phyloP scores from a whole-genome alignment of 2,888 invertebrate species.

The Zygogramma bicolorata region DNA sequence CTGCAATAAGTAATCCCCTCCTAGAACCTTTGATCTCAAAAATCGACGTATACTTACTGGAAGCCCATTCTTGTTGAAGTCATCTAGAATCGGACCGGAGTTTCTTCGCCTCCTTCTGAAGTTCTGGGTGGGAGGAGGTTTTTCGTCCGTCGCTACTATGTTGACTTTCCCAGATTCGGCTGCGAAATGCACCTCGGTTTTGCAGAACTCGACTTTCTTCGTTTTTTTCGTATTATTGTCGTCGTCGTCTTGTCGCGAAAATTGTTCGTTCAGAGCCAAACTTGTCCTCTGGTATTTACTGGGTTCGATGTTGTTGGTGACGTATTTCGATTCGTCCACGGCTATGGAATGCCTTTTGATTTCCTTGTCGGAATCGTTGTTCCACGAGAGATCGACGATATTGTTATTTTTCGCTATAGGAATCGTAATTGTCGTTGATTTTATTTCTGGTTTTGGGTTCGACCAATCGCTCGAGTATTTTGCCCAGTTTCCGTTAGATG shows the following conservation, averaged over 20 bases:
- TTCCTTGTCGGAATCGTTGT: conserved; percentile 52
- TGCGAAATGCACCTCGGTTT: conserved; percentile 89
- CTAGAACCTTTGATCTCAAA: no score
- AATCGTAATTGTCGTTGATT: conserved; percentile 63
- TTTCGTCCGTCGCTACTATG: conserved; percentile 89
- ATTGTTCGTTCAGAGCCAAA: conserved; percentile 53
- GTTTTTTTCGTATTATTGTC: conserved; percentile 66
- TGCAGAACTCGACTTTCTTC: conserved; percentile 88
- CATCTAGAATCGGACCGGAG: conserved; percentile 65
- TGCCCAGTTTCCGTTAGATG: conserved; percentile 28
- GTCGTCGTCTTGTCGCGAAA: conserved; percentile 54
- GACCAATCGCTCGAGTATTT: conserved; percentile 39
- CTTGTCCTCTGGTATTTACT: conserved; percentile 57
- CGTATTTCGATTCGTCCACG: conserved; percentile 71
- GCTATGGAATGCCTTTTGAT: conserved; percentile 72
- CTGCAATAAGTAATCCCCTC: no score
- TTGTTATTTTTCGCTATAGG: conserved; percentile 60
- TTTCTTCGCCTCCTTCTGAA: conserved; percentile 78
- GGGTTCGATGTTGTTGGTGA: conserved; percentile 57
- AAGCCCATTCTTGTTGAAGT: conserved; percentile 64
- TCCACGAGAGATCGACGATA: conserved; percentile 52
- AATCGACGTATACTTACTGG: no score
- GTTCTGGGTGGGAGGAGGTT: conserved; percentile 86
- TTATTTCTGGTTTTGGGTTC: conserved; percentile 50
- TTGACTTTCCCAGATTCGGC: conserved; percentile 88